Evolutionary conservation across 2,888 invertebrate species (phyloP), one percentile per base, ranked within the genome.

Genomic region (Tanytarsus gracilentus): DNA sequence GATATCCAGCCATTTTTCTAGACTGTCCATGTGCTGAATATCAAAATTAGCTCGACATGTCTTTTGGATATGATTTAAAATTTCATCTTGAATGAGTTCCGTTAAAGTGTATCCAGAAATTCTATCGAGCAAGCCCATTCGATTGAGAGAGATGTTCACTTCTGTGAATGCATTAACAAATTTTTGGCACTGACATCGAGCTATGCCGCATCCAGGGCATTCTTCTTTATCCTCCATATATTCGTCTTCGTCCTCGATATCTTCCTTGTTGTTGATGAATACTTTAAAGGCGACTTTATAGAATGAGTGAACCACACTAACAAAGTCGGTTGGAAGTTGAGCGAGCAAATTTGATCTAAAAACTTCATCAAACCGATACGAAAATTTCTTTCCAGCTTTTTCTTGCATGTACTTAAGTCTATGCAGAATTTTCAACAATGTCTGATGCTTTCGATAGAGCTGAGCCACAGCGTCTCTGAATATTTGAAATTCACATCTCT

Each of bases 21-120:
- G 75, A 59, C 79, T 77, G n/a, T 77, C 75, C 55, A 94, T 78
- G 67, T 89, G 89, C 4, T 89, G 86, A 18, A 83, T 80, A 75
- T 94, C 89, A 76, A 91, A 94, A 66, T 86, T 87, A 27, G 89
- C 90, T 66, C 88, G 86, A 68, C 94, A 94, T 0, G 85, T 81
- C 66, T 85, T 84, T 67, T 84, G 82, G n/a, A 96, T 88, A 68
- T 94, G 86, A 64, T 80, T 79, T 69, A 88, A 83, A 64, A 96
- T 94, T 66, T 87, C 81, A 66, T 84, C 77, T 69, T 92, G 88
- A 63, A 94, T 88, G 58, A 95, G 79, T 62, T 81, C 81, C 1
- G 92, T 92, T 8, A 95, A 76, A 1, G 90, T 84, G 70, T 89
- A 88, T 0, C 92, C 92, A 2, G 90, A 85, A 30, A 95, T 73